Percentiles rank a stretch among this genome's conserved stretches.
Evolutionary conservation across 2,888 invertebrate species (phyloP).

Genomic region (Drosophila prostipennis): DNA sequence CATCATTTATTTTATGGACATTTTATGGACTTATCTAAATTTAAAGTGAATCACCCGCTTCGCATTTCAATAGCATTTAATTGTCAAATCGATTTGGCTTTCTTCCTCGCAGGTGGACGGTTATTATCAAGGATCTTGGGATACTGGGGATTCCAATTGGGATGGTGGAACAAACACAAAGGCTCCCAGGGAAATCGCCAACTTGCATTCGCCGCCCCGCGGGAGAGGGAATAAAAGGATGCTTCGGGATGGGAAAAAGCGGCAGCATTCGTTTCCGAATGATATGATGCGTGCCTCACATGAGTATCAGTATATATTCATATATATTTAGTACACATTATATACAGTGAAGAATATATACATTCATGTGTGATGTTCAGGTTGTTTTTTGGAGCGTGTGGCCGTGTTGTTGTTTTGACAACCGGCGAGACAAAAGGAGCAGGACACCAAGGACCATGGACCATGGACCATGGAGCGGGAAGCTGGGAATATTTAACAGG

Average conservation of each 20-base stretch:
- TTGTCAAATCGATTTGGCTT: constrained; percentile 21
- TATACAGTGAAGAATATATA: constrained; percentile 5
- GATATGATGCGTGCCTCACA: constrained; percentile 69
- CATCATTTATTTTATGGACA: too few species aligned
- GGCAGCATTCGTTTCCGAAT: constrained; percentile 55
- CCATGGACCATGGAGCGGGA: constrained; percentile 6
- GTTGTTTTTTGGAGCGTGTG: constrained; percentile 68
- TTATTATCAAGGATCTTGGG: not conserved
- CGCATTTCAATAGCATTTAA: too few species aligned
- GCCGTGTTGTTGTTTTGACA: constrained; percentile 68
- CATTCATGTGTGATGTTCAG: constrained; percentile 37
- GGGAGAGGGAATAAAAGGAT: constrained; percentile 7
- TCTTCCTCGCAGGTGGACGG: constrained; percentile 9
- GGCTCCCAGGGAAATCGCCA: constrained; percentile 70
- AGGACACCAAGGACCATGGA: constrained; percentile 24
- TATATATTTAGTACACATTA: not conserved
- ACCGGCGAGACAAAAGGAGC: constrained; percentile 48
- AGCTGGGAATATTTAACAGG: constrained; percentile 76
- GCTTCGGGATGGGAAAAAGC: not conserved
- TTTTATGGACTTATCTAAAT: too few species aligned
- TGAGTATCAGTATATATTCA: constrained; percentile 7
- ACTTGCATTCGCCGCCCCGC: constrained; percentile 70
- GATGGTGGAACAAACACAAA: constrained; percentile 62
- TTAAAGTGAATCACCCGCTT: too few species aligned
- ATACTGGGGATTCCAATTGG: not conserved